Evolutionary conservation across 1,140 invertebrate species (phyloP).

Genomic region (Phenacoccus solenopsis): DNA sequence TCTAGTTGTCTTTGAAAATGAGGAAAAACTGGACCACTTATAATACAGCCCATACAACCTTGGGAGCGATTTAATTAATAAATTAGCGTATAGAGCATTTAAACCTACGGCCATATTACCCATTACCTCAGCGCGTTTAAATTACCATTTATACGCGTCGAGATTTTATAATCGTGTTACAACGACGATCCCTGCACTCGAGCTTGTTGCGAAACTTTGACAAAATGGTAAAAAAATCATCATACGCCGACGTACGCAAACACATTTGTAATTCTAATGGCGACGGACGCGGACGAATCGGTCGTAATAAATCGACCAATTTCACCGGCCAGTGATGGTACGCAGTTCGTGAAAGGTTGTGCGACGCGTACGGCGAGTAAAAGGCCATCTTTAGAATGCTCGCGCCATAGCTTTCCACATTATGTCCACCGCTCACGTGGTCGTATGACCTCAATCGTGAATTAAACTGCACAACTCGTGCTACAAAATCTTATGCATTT

Average conservation of each 20-base stretch:
- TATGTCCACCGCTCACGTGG: background rate
- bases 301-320: background rate
- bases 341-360: background rate
- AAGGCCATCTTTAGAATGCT: background rate
- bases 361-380: background rate
- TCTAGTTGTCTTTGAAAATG: background rate
- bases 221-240: background rate
- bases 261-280: background rate
- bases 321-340: background rate
- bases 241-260: background rate
- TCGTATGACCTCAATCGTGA: slow-evolving; percentile 1
- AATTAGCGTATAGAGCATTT: too few species aligned
- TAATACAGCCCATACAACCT: background rate
- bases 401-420: background rate
- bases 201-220: background rate
- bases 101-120: background rate
- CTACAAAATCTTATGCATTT: slow-evolving; percentile 1
- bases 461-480: background rate
- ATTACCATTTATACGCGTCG: background rate
- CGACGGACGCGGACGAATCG: background rate
- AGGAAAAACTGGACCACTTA: background rate
- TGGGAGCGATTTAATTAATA: background rate
- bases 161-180: too few species aligned
- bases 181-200: too few species aligned
- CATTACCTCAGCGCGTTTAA: background rate